Base-by-base conservation (phyloP, 2,113 vertebrate species). In the Protomyctophum bolini region DNA sequence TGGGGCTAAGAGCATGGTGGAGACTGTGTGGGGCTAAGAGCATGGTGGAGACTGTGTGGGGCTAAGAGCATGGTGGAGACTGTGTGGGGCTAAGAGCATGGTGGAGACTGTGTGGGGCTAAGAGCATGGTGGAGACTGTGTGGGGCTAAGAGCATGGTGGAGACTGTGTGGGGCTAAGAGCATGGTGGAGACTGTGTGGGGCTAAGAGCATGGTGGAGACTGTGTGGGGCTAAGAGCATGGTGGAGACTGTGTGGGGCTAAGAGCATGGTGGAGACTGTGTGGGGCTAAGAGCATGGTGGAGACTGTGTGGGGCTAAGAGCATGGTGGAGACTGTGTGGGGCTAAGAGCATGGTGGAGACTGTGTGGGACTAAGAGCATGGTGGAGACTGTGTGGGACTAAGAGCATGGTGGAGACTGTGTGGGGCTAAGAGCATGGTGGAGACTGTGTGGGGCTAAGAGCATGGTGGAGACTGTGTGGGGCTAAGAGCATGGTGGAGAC, bases 1-100 rank as follows among this genome's bases (percentile, higher is more conserved):
- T 76, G 73, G 33, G 75, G 75, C 68, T 76, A n/a, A 21, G 21
- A 21, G 21, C 21, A 21, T 81, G 72, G 33, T 3, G 29, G 70
- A 87, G 77, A 73, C 73, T 69, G 73, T 77, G 62, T 76, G 73
- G n/a, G n/a, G n/a, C n/a, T n/a, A n/a, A n/a, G n/a, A n/a, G n/a
- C n/a, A n/a, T n/a, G n/a, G n/a, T n/a, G 29, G 72, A 87, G 77
- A 72, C 73, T 69, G 73, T 77, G 62, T 76, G 73, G 33, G 75
- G 75, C 68, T 76, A n/a, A 21, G 21, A 21, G 21, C 21, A 21
- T 81, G 72, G 33, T 3, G 29, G 70, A 87, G 77, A 73, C 73
- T 69, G 73, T 77, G 62, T 76, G 73, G n/a, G n/a, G n/a, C n/a
- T n/a, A n/a, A n/a, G n/a, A n/a, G n/a, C n/a, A n/a, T n/a, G n/a